phyloP scores from a whole-genome alignment of 2,113 vertebrate genomes.

The Orientallactaga bullata region DNA sequence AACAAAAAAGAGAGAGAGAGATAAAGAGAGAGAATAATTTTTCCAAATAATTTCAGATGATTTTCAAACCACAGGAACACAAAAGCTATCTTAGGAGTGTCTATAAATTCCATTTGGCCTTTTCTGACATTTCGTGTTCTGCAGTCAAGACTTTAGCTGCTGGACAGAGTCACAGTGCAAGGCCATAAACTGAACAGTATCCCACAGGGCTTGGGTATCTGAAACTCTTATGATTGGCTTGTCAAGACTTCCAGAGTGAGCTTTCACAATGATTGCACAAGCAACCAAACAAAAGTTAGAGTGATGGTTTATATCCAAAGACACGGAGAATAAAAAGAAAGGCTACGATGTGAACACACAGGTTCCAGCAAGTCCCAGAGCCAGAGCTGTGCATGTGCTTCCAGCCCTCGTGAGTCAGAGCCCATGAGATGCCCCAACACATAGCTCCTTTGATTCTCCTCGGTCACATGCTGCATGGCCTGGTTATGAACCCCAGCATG shows the following conservation, averaged over 20 bases:
- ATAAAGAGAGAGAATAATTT: not conserved
- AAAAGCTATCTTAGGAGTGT: not conserved
- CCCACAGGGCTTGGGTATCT: not conserved
- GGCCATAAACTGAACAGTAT: not conserved
- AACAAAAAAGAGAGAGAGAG: not conserved
- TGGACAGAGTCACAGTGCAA: not conserved
- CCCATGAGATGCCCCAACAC: not conserved
- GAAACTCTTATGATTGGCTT: not conserved
- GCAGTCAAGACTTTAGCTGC: not conserved
- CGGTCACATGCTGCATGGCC: not conserved
- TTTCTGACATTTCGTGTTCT: not conserved
- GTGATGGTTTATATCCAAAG: not conserved
- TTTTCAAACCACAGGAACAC: not conserved
- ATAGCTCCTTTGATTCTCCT: conserved; percentile 12
- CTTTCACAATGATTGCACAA: not conserved
- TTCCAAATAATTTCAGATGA: conserved; percentile 4
- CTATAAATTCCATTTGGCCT: not conserved
- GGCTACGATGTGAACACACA: conserved; percentile 21
- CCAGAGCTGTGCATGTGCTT: conserved; percentile 24
- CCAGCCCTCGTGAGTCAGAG: not conserved
- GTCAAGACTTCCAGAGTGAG: not conserved
- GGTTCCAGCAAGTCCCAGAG: not conserved
- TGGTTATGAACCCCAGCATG: not conserved
- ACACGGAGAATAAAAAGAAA: not conserved
- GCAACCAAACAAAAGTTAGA: not conserved